These are phyloP conservation scores for Erebia epiphron DNA, from an alignment of 2,888 invertebrate species.

Conservation along the genomic window DNA sequence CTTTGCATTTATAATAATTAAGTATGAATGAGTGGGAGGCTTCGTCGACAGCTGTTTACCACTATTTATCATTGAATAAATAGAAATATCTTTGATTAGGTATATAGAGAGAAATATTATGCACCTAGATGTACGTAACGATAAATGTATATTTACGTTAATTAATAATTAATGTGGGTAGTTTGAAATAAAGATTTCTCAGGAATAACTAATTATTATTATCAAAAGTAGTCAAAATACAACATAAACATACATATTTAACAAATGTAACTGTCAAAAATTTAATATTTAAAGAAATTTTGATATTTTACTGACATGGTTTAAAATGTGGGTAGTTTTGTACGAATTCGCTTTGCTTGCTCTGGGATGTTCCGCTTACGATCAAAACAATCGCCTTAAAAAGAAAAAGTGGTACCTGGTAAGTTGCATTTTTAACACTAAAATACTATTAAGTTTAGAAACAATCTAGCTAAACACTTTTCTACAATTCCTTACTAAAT, in stretches of 20 bases:
- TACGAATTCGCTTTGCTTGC: not conserved
- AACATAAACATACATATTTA: not conserved
- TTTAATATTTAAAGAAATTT: not conserved
- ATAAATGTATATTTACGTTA: too few relatives aligned
- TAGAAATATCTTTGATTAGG: too few relatives aligned
- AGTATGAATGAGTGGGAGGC: too few relatives aligned
- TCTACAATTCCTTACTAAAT: too few relatives aligned
- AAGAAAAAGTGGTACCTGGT: constrained; percentile 8
- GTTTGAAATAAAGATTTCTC: not conserved
- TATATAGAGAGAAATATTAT: too few relatives aligned
- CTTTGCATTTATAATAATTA: too few relatives aligned
- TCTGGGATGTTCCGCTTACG: not conserved
- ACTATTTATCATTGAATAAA: too few relatives aligned
- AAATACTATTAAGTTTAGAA: too few relatives aligned
- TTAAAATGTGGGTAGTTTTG: constrained; percentile 5
- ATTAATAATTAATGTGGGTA: not conserved
- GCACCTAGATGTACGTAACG: too few relatives aligned
- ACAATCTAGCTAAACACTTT: too few relatives aligned
- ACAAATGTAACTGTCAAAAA: not conserved
- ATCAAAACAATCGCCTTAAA: constrained; percentile 16
- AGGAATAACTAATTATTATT: not conserved
- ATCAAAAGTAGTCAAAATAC: not conserved
- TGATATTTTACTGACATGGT: not conserved
- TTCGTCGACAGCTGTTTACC: too few relatives aligned
- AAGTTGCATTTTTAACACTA: constrained; percentile 1